Base-by-base conservation (phyloP, 2,888 invertebrate species). In the Scaptomyza tumidula region DNA sequence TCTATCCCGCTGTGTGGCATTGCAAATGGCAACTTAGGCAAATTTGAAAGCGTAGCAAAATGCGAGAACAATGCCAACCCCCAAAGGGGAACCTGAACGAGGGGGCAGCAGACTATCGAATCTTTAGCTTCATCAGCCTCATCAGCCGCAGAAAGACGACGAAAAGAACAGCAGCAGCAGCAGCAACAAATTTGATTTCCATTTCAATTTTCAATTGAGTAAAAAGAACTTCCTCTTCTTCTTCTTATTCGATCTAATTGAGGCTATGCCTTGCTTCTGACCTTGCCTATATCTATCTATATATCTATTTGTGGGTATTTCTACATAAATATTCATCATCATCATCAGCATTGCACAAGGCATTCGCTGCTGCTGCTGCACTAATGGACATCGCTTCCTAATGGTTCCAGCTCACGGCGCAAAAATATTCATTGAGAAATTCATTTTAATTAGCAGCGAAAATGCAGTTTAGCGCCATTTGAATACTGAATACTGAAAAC, bases 21-120 rank as follows among this genome's bases (percentile, higher is more conserved):
- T 35, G 52, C 68, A 58, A 81, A 66, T 77, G 84, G 86, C 80
- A 88, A 83, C 88, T 83, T 86, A 84, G 83, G 78, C 88, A 83
- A 83, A 83, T 83, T 24, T 83, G 83, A 83, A 78, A 77, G 80
- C 75, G 69, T 50, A 52, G 37, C 54, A 71, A 69, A 69, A 61
- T 63, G 71, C 61, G 61, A 54, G 61, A 63, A 66, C 71, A 83
- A 86, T 19, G 19, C 19, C 24, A 44, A 27, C 68, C 46, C 33
- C 33, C 33, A 10, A 33, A 16, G 65, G 49, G 49, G 44, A 48
- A 27, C 11, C 10, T 16, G 5, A 7, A 5, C 29, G 9, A 2
- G 6, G 29, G 5, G 29, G 13, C 41, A n/a, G 24, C 13, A 55
- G 33, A 24, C 1, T 19, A 19, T n/a, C 35, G 29, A 43, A 37